Evolutionary conservation across 2,888 invertebrate species (phyloP).

Genomic region (Phytoseiulus persimilis): DNA sequence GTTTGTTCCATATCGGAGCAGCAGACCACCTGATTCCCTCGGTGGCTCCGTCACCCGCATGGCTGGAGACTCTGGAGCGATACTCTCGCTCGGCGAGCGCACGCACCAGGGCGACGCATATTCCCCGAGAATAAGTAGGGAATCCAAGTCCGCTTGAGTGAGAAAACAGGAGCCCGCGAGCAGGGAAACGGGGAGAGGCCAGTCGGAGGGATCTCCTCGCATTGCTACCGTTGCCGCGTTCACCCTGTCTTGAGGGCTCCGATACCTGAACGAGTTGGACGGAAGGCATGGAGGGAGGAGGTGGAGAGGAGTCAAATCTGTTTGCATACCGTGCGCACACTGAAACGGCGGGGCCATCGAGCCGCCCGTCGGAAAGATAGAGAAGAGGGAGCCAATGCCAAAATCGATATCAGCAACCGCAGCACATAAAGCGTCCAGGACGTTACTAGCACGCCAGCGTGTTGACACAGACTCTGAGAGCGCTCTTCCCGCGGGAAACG

Average conservation of each 20-base stretch:
- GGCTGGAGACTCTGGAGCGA: no score
- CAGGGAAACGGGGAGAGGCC: background rate
- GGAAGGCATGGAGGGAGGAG: background rate
- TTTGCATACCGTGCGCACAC: background rate
- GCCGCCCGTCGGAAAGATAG: background rate
- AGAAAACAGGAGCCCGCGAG: background rate
- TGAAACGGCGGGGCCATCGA: background rate
- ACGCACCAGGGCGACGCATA: no score
- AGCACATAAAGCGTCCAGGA: background rate
- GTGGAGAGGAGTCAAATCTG: background rate
- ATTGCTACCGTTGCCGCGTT: background rate
- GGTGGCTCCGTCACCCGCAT: no score
- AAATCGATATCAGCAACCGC: background rate
- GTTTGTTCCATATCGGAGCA: no score
- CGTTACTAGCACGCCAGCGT: background rate
- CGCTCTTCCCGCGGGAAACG: no score
- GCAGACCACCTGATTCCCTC: no score
- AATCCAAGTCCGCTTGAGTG: background rate
- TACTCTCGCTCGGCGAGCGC: no score
- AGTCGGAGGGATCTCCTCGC: background rate
- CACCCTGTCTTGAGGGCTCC: background rate
- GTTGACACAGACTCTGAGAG: background rate
- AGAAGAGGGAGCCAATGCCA: background rate
- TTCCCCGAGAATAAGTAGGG: background rate
- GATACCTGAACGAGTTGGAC: background rate